phyloP scores from a whole-genome alignment of 2,888 invertebrate species.

The Crematogaster levior region DNA sequence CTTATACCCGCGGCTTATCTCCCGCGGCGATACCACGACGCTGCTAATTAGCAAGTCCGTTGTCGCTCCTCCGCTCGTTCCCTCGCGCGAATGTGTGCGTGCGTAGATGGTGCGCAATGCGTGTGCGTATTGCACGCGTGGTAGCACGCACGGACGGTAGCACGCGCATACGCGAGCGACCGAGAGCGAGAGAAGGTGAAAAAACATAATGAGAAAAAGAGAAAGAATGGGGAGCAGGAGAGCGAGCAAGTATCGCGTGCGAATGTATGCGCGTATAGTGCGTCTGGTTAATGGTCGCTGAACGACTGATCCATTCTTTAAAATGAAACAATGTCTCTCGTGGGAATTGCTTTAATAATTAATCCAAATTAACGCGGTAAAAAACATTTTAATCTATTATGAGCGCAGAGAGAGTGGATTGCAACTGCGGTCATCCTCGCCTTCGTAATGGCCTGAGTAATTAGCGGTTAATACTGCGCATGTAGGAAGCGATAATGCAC shows the following conservation, averaged over 20 bases:
- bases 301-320: not conserved
- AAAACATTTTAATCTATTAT: not conserved
- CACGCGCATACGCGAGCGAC: not conserved
- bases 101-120: slow-evolving; percentile 6
- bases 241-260: slow-evolving; percentile 21
- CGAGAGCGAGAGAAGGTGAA: slow-evolving; percentile 40
- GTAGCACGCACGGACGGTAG: not conserved
- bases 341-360: slow-evolving; percentile 9
- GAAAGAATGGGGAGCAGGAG: not conserved
- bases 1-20: slow-evolving; percentile 42
- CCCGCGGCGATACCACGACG: slow-evolving; percentile 28
- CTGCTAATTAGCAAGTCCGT: slow-evolving; percentile 78
- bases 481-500: slow-evolving; percentile 19
- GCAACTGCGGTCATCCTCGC: not conserved
- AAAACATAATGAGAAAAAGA: slow-evolving; percentile 11
- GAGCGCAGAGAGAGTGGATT: slow-evolving; percentile 22
- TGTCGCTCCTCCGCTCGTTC: slow-evolving; percentile 67
- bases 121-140: not conserved
- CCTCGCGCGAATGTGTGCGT: slow-evolving; percentile 1
- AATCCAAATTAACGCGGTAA: not conserved
- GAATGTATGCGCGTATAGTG: slow-evolving; percentile 18
- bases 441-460: not conserved
- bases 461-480: slow-evolving; percentile 22
- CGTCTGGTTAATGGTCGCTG: slow-evolving; percentile 7
- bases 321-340: not conserved